Evolutionary conservation across 2,888 invertebrate genomes (phyloP).

Genomic region (Helicoverpa assulta): DNA sequence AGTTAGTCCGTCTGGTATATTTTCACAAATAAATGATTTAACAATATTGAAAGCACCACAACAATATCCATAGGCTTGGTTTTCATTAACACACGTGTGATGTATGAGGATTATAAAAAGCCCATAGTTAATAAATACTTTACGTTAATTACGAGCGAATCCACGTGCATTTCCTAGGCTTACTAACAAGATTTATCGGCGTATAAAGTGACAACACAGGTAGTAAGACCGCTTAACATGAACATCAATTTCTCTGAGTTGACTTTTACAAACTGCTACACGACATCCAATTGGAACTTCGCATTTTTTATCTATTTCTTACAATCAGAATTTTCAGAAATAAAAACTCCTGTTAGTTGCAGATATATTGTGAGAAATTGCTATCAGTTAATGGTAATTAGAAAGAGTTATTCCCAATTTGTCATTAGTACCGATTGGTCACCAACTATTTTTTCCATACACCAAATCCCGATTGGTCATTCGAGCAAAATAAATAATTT

Average conservation of each 20-base stretch:
- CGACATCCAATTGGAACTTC: conserved; percentile 24
- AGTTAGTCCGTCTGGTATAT: no score
- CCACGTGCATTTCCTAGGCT: background rate
- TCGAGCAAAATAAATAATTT: no score
- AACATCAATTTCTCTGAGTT: conserved; percentile 33
- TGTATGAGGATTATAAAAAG: background rate
- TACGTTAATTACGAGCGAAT: background rate
- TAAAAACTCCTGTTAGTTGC: conserved; percentile 15
- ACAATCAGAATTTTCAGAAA: conserved; percentile 26
- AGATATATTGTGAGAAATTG: conserved; percentile 54
- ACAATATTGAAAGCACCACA: no score
- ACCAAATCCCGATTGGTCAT: no score
- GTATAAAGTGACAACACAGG: conserved; percentile 10
- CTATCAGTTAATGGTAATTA: conserved; percentile 47
- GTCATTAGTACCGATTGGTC: no score
- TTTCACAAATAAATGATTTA: no score
- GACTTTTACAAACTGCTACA: conserved; percentile 38
- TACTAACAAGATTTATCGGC: background rate
- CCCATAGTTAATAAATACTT: background rate
- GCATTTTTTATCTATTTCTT: conserved; percentile 31
- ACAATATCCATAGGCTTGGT: no score
- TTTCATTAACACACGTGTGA: background rate
- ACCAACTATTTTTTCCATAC: no score
- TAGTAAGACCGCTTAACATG: conserved; percentile 3
- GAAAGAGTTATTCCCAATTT: no score